Evolutionary conservation across 1,140 invertebrate species (phyloP), one percentile per base, ranked within the genome.

Genomic region (Orius laevigatus): DNA sequence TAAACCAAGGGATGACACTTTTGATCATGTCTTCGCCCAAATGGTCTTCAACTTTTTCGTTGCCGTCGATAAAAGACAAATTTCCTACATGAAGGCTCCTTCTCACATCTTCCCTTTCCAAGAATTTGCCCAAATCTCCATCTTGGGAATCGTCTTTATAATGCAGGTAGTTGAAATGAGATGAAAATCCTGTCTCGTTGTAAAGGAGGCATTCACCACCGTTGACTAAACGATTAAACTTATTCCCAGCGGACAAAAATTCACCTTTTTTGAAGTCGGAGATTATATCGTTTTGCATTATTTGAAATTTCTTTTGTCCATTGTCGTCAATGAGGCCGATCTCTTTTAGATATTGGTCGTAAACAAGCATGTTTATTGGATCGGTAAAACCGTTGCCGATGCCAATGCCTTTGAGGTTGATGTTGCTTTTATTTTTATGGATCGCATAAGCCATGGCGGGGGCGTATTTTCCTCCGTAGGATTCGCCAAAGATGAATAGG

Each of bases 371-470:
- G 60, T 81, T 73, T 31, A 75, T 65, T 0, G 86, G 85, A 65
- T 90, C 86, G 50, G 74, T 79, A 0, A 88, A 66, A 0, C 86
- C 86, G 66, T 91, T 87, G 1, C 86, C 87, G 59, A 92, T 89
- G 0, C 81, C 78, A 49, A 91, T 61, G 33, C 79, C 80, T 10
- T 48, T 49, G 18, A 82, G 59, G 55, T 78, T 78, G 5, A 79
- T 75, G 50, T 55, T 58, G 8, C 56, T 3, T 19, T 66, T 74
- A 33, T 72, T 67, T 54, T 71, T 68, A 58, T 86, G 76, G 41
- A 89, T 86, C 12, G 78, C 76, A 58, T 84, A 74, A 0, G 75
- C 73, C 14, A 85, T 60, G 0, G 82, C 76, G 11, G 85, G 84
- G 0, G 86, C 76, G 68, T 87, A 88, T 59, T 81, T 81, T 2